phyloP scores from a whole-genome alignment of 2,797 vertebrate genomes.

The Danionella dracula region DNA sequence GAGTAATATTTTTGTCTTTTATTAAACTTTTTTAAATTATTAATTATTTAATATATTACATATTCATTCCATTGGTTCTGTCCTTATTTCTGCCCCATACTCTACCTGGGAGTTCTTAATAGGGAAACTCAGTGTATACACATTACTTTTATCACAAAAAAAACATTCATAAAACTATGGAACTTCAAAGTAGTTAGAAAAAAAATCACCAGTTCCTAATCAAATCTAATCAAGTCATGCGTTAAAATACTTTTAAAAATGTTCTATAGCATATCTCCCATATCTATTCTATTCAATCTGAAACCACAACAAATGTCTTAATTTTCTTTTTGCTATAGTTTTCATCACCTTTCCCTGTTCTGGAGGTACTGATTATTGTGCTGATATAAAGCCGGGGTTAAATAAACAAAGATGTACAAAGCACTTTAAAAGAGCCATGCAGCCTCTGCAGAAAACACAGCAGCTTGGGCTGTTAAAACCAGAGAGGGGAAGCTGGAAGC shows the following conservation, averaged over 20 bases:
- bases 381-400: background rate
- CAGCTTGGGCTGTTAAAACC: constrained; percentile 7
- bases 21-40: too few species aligned
- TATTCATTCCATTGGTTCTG: too few species aligned
- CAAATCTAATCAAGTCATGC: background rate
- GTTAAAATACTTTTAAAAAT: background rate
- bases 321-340: background rate
- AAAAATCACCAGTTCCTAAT: too few species aligned
- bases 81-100: too few species aligned
- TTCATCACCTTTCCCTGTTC: background rate
- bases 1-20: too few species aligned
- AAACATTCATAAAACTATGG: too few species aligned
- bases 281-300: background rate
- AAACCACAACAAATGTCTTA: background rate
- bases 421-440: background rate
- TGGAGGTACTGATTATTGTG: background rate
- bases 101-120: too few species aligned
- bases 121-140: too few species aligned
- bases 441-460: background rate
- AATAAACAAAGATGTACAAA: background rate
- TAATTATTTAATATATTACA: too few species aligned
- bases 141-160: too few species aligned
- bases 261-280: background rate
- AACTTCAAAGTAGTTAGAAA: too few species aligned
- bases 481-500: constrained; percentile 5